A percentile compares a stretch with the other conserved stretches of the same genome.
Conservation (phyloP, 2,888 invertebrate species). For the Torymus auratus region DNA sequence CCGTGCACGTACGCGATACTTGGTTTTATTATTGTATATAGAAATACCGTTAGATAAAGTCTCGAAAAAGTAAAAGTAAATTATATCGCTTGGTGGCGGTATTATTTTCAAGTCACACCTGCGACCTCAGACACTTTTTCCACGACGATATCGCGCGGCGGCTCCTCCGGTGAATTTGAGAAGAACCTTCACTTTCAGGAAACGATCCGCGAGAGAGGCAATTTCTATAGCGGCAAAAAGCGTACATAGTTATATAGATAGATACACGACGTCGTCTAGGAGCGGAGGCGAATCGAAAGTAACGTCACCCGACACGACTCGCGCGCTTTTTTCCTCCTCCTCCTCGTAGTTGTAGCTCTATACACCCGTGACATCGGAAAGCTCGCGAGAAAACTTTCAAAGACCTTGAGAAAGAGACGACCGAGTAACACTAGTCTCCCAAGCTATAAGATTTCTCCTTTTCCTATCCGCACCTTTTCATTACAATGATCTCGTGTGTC, state of each 20-base stretch:
- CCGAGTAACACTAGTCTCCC: background rate
- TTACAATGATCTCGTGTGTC: slow-evolving; percentile 32
- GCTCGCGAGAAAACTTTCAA: slow-evolving; percentile 27
- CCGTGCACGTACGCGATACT: no score
- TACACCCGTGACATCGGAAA: slow-evolving; percentile 4
- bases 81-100: no score
- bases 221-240: no score
- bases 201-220: no score
- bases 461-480: slow-evolving; percentile 13
- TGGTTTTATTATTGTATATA: no score
- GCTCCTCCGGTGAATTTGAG: background rate
- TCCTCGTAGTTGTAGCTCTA: background rate
- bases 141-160: background rate
- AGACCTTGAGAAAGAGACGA: background rate
- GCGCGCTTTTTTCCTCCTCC: background rate
- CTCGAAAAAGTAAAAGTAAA: no score
- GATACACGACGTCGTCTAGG: background rate
- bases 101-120: no score
- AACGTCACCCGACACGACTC: background rate
- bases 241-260: no score
- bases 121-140: no score
- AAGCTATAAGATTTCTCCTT: slow-evolving; percentile 20
- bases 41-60: no score
- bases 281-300: slow-evolving; percentile 30
- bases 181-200: no score